Percentiles rank a stretch among this genome's conserved stretches.
phyloP scores from a whole-genome alignment of 2,113 vertebrate genomes.

The Mixornis gularis region DNA sequence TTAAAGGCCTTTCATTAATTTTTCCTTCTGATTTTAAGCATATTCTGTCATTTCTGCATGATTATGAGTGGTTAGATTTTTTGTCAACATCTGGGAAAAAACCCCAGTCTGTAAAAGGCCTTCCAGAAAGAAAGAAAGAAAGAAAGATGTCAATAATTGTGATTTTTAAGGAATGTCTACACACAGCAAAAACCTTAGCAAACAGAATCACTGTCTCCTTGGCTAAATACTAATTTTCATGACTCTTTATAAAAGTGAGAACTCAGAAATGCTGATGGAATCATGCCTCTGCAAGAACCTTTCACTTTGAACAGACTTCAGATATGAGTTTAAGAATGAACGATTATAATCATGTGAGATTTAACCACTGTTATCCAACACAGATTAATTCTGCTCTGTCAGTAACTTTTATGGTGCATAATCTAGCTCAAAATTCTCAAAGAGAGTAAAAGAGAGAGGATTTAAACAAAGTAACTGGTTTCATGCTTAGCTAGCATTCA shows the following conservation, averaged over 20 bases:
- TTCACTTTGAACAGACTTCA: not conserved
- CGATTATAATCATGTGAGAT: not conserved
- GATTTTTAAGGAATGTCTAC: not conserved
- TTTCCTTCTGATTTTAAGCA: not conserved
- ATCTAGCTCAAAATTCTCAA: not conserved
- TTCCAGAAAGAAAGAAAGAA: not conserved
- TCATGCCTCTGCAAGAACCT: not conserved
- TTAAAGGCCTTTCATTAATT: not conserved
- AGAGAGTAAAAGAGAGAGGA: not conserved
- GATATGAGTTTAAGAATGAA: not conserved
- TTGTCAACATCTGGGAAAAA: not conserved
- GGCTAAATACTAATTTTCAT: not conserved
- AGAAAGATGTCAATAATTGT: not conserved
- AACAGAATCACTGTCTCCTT: not conserved
- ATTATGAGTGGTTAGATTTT: not conserved
- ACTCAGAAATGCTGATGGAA: not conserved
- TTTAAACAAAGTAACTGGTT: slow-evolving; percentile 45
- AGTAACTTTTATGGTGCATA: not conserved
- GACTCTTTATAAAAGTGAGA: not conserved
- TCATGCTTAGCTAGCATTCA: slow-evolving; percentile 42
- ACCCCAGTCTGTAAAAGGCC: not conserved
- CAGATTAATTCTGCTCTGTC: not conserved
- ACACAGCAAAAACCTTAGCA: not conserved
- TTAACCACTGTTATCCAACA: not conserved
- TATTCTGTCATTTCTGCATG: not conserved